Evolutionary conservation across 2,113 vertebrate genomes (phyloP).

Genomic region (Myotis davidii): DNA sequence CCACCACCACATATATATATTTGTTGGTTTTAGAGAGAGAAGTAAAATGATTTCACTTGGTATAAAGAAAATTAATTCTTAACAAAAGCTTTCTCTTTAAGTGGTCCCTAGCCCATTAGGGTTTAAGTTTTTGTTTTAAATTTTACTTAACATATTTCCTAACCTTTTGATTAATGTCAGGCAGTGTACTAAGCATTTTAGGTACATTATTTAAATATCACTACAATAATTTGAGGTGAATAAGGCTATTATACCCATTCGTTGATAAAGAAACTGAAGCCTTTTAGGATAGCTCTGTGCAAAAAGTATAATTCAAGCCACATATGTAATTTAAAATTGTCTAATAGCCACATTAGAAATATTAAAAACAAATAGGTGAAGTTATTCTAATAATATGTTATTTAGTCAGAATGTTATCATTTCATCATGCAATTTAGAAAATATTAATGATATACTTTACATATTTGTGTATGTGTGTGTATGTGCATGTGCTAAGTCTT

Average conservation of each 20-base stretch:
- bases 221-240: background rate
- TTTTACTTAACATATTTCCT: background rate
- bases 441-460: background rate
- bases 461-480: background rate
- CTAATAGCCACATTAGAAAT: background rate
- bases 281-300: background rate
- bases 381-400: background rate
- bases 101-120: background rate
- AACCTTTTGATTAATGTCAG: background rate
- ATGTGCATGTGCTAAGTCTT: background rate
- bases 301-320: background rate
- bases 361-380: background rate
- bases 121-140: background rate
- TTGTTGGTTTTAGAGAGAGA: background rate
- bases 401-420: background rate
- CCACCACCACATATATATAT: background rate
- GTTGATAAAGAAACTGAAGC: background rate
- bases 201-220: constrained; percentile 14
- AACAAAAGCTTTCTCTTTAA: background rate
- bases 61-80: background rate
- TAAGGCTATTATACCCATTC: background rate
- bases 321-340: background rate
- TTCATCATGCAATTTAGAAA: background rate
- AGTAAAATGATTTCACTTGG: constrained; percentile 9
- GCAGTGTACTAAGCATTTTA: background rate